A percentile compares a stretch with the other conserved stretches of the same genome.
Conservation (phyloP, 2,113 vertebrate genomes). For the Pagrus major region DNA sequence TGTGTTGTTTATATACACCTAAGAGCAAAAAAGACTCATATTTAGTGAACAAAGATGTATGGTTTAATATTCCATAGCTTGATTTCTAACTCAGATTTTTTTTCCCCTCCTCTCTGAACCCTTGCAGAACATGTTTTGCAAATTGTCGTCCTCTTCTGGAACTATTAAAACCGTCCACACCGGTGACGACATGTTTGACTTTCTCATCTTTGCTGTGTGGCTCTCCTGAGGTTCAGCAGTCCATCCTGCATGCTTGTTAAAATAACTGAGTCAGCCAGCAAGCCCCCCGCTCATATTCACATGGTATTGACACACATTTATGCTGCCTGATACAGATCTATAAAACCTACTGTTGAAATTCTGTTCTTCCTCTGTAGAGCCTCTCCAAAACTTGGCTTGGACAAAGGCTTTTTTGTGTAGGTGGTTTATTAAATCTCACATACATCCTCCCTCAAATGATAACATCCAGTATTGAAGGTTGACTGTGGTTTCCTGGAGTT, state of each 20-base stretch:
- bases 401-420: not conserved
- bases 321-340: not conserved
- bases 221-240: too few relatives aligned
- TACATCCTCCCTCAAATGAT: conserved; percentile 7
- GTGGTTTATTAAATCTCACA: conserved; percentile 6
- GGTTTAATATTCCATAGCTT: too few relatives aligned
- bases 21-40: too few relatives aligned
- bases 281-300: not conserved
- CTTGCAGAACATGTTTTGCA: too few relatives aligned
- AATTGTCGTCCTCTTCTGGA: too few relatives aligned
- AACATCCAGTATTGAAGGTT: not conserved
- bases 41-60: too few relatives aligned
- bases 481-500: conserved; percentile 5
- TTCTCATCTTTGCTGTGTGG: too few relatives aligned
- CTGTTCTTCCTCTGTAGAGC: not conserved
- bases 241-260: not conserved
- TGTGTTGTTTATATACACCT: too few relatives aligned
- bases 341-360: not conserved
- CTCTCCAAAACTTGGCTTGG: not conserved
- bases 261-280: conserved; percentile 15
- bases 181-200: too few relatives aligned
- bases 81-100: too few relatives aligned
- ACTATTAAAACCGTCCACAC: too few relatives aligned
- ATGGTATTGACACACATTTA: not conserved
- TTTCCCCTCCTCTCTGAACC: too few relatives aligned